Conservation (phyloP, 2,888 invertebrate species). For the Eilema sororculum region DNA sequence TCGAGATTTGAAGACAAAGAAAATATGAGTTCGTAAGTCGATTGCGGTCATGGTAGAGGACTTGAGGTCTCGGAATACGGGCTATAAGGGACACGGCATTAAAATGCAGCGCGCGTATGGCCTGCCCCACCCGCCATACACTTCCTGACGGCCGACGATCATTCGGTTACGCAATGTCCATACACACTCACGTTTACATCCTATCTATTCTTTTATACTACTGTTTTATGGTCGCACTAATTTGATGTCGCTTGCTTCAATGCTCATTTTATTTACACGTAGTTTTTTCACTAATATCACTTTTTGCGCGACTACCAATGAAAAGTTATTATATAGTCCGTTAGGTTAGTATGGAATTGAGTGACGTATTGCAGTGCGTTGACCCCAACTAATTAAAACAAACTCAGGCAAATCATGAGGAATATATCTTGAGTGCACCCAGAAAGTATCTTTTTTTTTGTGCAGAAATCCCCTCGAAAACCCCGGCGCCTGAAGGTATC, state of each 20-base stretch:
- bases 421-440: not conserved
- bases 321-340: not conserved
- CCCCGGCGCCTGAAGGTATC: not conserved
- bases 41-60: constrained; percentile 47
- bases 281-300: not conserved
- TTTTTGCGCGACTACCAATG: not conserved
- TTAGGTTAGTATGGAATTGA: not conserved
- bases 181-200: constrained; percentile 39
- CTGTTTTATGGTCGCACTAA: constrained; percentile 39
- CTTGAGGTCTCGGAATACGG: constrained; percentile 45
- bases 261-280: not conserved
- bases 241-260: constrained; percentile 24
- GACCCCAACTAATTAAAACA: not conserved
- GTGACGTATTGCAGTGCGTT: not conserved
- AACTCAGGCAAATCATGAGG: not conserved
- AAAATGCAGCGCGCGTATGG: constrained; percentile 70
- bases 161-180: constrained; percentile 61
- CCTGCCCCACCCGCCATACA: constrained; percentile 51
- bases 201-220: constrained; percentile 29
- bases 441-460: no score
- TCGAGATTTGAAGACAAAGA: constrained; percentile 33
- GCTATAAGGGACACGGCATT: constrained; percentile 61
- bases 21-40: constrained; percentile 33
- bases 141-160: constrained; percentile 54
- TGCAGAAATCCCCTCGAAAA: no score